These are phyloP conservation scores for Oostethus manadensis DNA, from an alignment of 2,113 vertebrate genomes.

Conservation along the genomic window DNA sequence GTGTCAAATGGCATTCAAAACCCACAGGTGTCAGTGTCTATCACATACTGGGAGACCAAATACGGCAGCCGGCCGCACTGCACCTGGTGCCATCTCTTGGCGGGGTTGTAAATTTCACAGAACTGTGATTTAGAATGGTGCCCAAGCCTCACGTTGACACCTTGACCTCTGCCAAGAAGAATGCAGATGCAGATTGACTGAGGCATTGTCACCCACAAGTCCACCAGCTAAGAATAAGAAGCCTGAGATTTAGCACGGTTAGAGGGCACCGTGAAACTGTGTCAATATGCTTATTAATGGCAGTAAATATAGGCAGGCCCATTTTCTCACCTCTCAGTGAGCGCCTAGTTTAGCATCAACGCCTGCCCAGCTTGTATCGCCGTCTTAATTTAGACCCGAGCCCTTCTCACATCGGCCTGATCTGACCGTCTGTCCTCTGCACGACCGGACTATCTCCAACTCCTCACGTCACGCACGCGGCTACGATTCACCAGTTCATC, in stretches of 20 bases:
- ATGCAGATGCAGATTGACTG: constrained; percentile 37
- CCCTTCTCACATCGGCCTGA: constrained; percentile 43
- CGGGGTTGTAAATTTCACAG: constrained; percentile 38
- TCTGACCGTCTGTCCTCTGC: constrained; percentile 54
- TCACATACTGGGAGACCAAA: constrained; percentile 56
- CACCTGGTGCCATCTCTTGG: constrained; percentile 43
- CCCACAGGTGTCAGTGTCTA: constrained; percentile 59
- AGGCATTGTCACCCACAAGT: constrained; percentile 33
- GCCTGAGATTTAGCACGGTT: constrained; percentile 35
- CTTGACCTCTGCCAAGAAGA: constrained; percentile 25
- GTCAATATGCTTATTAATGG: constrained; percentile 71
- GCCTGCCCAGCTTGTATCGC: constrained; percentile 58
- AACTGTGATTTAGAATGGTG: constrained; percentile 15
- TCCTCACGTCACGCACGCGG: constrained; percentile 43
- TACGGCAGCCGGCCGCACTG: constrained; percentile 41
- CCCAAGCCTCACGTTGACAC: constrained; percentile 30
- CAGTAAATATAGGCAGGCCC: constrained; percentile 64
- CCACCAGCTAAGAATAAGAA: constrained; percentile 52
- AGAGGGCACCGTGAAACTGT: constrained; percentile 57
- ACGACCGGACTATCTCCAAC: constrained; percentile 46
- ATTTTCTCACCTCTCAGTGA: constrained; percentile 68
- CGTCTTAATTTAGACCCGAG: constrained; percentile 53
- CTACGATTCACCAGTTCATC: neutral
- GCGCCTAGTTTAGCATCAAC: constrained; percentile 68
- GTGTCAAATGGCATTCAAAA: constrained; percentile 34